These are phyloP conservation scores for Drosophila bipectinata DNA, from an alignment of 1,140 invertebrate genomes.

Conservation along the genomic window DNA sequence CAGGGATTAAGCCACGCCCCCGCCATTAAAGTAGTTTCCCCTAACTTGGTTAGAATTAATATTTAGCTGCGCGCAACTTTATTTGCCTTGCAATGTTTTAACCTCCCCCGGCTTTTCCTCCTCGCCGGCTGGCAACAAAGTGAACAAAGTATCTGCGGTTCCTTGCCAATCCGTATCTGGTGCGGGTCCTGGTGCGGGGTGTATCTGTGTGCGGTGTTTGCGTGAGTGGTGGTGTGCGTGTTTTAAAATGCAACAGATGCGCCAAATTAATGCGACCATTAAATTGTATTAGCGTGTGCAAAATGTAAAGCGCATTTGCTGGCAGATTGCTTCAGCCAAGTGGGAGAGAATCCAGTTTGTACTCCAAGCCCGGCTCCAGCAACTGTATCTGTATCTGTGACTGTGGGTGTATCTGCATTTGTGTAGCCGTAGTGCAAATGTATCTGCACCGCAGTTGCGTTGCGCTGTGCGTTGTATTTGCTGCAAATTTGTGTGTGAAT, in stretches of 20 bases:
- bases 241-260: constrained; percentile 82
- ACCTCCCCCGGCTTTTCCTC: constrained; percentile 1
- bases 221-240: constrained; percentile 40
- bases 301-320: constrained; percentile 78
- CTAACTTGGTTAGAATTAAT: constrained; percentile 64
- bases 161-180: constrained; percentile 6
- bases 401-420: constrained; percentile 5
- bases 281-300: constrained; percentile 81
- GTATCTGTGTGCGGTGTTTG: constrained; percentile 14
- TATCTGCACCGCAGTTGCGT: constrained; percentile 56
- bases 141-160: constrained; percentile 57
- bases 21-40: constrained; percentile 53
- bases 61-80: constrained; percentile 77
- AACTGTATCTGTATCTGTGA: background rate
- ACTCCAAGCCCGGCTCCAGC: background rate
- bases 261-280: constrained; percentile 82
- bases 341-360: constrained; percentile 19
- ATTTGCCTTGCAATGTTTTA: constrained; percentile 64
- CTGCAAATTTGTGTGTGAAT: constrained; percentile 81
- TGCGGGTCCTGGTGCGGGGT: background rate
- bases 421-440: constrained; percentile 50
- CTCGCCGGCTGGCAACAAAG: constrained; percentile 35
- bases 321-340: constrained; percentile 57
- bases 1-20: constrained; percentile 42
- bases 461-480: constrained; percentile 69